phyloP scores from a whole-genome alignment of 2,888 invertebrate species.

The Nemotelus nigrinus region DNA sequence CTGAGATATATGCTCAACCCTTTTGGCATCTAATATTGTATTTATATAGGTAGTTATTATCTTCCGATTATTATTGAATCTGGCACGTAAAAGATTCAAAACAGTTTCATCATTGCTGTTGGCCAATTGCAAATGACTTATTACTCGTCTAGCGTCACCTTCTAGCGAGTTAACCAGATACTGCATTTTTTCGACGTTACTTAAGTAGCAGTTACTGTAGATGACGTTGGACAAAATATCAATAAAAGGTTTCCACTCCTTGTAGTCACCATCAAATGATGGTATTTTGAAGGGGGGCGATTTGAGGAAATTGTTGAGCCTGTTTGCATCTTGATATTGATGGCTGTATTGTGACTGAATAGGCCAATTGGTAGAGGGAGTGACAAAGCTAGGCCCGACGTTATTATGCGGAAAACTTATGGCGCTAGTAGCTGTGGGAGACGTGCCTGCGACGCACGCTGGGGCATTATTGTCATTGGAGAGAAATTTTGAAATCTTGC shows the following conservation, averaged over 20 bases:
- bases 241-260: conserved; percentile 1
- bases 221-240: neutral
- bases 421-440: no score
- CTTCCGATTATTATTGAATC: neutral
- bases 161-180: neutral
- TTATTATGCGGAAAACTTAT: no score
- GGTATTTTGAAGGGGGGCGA: no score
- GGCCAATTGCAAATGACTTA: neutral
- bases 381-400: no score
- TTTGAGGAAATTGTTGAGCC: no score
- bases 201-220: neutral
- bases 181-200: conserved; percentile 6
- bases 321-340: no score
- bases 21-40: neutral
- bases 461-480: no score
- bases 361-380: no score
- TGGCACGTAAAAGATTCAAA: neutral
- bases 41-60: neutral
- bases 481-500: no score
- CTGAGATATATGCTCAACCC: neutral
- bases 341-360: no score
- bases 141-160: neutral
- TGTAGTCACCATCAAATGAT: no score
- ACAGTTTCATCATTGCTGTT: neutral
- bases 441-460: no score